Conservation (phyloP, 1,140 invertebrate genomes). For the Bombus pascuorum region DNA sequence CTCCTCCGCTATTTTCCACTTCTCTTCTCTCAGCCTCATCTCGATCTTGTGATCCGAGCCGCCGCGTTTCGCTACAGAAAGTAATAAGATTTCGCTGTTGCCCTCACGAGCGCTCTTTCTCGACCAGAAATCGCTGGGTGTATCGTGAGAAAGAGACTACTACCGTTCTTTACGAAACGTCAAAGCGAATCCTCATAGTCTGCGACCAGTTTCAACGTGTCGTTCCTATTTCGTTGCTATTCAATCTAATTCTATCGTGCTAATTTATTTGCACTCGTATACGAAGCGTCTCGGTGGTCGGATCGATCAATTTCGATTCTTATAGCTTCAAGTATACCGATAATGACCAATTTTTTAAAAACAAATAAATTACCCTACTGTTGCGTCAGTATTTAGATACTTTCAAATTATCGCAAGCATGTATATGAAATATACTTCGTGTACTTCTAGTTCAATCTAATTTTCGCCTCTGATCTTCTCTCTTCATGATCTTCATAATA, state of each 20-base stretch:
- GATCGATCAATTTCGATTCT: background rate
- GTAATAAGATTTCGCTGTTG: slow-evolving; percentile 62
- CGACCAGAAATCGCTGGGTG: background rate
- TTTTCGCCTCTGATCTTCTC: too few species aligned
- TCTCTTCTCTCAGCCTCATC: background rate
- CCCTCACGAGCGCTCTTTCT: slow-evolving; percentile 12
- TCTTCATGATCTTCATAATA: too few species aligned
- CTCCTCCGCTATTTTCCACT: background rate
- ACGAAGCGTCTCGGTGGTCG: background rate
- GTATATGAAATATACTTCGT: too few species aligned
- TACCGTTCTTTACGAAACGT: background rate
- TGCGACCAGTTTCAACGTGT: slow-evolving; percentile 6
- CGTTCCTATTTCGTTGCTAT: background rate
- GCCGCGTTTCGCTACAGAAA: slow-evolving; percentile 29
- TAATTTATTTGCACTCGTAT: background rate
- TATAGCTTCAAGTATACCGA: too few species aligned
- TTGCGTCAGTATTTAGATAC: too few species aligned
- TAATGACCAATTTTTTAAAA: too few species aligned
- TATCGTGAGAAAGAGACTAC: slow-evolving; percentile 53
- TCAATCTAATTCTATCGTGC: background rate
- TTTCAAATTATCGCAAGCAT: too few species aligned
- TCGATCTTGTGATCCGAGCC: slow-evolving; percentile 22
- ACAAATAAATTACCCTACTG: too few species aligned
- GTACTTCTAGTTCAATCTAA: too few species aligned
- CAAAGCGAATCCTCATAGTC: background rate